Evolutionary conservation across 2,797 vertebrate species (phyloP).

Genomic region (Onychomys arenicola): DNA sequence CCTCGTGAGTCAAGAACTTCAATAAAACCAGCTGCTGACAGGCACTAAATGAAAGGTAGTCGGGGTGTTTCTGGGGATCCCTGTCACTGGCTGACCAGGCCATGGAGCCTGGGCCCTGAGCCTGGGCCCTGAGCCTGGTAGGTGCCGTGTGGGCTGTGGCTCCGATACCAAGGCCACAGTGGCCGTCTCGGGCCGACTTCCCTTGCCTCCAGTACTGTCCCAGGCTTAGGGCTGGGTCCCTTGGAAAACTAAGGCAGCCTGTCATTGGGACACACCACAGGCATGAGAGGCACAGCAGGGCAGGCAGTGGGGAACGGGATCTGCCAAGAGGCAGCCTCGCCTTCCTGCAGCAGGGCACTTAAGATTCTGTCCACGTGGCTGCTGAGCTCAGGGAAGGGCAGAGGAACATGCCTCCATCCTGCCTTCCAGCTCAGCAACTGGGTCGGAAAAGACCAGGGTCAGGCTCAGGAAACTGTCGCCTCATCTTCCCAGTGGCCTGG

Average conservation of each 20-base stretch:
- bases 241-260: conserved; percentile 36
- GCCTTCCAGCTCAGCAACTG: conserved; percentile 46
- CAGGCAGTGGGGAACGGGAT: neutral
- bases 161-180: neutral
- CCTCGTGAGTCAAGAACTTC: neutral
- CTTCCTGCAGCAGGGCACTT: conserved; percentile 9
- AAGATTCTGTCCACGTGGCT: conserved; percentile 74
- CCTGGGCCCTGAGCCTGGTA: neutral
- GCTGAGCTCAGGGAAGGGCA: neutral
- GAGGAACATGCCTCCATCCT: neutral
- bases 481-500: neutral
- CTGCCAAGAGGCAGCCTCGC: conserved; percentile 46
- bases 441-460: neutral
- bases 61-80: neutral
- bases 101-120: neutral
- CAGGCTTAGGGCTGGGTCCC: conserved; percentile 45
- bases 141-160: neutral
- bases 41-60: neutral
- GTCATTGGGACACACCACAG: conserved; percentile 73
- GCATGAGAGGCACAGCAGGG: conserved; percentile 44
- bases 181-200: neutral
- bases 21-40: fast-evolving
- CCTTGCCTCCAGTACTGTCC: neutral
- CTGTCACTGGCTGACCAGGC: neutral
- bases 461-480: neutral